Conservation (phyloP, 1,140 invertebrate species). For the Platyscapa corneri region DNA sequence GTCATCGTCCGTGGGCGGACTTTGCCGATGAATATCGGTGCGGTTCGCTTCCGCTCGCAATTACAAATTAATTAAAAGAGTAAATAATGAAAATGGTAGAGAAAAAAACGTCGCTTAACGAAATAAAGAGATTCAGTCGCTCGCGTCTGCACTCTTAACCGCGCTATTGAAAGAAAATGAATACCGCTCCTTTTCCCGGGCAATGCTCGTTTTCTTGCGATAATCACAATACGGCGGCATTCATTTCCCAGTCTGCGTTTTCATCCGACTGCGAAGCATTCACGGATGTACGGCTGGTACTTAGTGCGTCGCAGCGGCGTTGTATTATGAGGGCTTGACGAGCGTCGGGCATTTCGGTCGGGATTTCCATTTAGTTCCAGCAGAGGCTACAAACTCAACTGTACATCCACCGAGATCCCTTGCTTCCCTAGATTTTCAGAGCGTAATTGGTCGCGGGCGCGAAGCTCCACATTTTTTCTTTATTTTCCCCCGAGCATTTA, state of each 20-base stretch:
- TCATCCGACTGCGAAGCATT: neutral
- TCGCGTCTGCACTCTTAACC: neutral
- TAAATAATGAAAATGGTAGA: neutral
- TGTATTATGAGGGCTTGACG: slow-evolving; percentile 22
- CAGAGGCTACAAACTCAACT: neutral
- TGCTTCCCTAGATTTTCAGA: neutral
- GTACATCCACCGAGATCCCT: neutral
- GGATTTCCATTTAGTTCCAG: slow-evolving; percentile 45
- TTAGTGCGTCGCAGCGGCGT: neutral
- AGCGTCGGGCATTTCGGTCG: neutral
- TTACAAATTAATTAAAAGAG: slow-evolving; percentile 50
- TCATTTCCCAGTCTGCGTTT: neutral
- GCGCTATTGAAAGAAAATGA: slow-evolving; percentile 32
- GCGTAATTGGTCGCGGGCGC: slow-evolving; percentile 38
- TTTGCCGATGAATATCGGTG: neutral
- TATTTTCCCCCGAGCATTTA: slow-evolving; percentile 24
- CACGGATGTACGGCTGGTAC: neutral
- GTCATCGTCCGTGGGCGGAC: neutral
- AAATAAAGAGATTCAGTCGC: neutral
- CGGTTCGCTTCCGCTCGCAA: neutral
- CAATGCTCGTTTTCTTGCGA: neutral
- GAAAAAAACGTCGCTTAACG: neutral
- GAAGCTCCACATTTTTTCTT: slow-evolving; percentile 19
- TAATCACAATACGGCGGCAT: neutral
- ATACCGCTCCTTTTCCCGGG: neutral